phyloP scores from a whole-genome alignment of 1,140 invertebrate species.

The Rhopalosiphum maidis region DNA sequence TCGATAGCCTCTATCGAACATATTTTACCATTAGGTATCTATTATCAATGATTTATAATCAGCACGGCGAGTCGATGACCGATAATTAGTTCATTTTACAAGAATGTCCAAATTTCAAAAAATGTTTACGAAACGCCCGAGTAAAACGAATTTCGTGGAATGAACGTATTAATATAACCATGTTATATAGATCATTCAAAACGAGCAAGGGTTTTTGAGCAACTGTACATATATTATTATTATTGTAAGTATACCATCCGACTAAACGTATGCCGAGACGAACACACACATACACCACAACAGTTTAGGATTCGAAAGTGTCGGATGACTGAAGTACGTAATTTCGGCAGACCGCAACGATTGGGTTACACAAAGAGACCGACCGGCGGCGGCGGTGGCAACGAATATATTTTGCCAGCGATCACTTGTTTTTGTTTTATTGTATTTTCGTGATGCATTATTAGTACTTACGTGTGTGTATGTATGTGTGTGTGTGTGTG shows the following conservation, averaged over 20 bases:
- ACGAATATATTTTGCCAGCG: neutral
- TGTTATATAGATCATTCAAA: neutral
- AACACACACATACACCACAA: constrained; percentile 10
- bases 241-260: neutral
- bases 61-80: neutral
- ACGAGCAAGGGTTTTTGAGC: constrained; percentile 4
- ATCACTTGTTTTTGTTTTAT: constrained; percentile 39
- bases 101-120: neutral
- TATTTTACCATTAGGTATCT: too few species aligned
- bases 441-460: neutral
- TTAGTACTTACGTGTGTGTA: neutral
- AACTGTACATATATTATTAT: constrained; percentile 18
- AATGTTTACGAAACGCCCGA: neutral
- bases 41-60: neutral
- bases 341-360: constrained; percentile 55
- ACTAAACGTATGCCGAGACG: constrained; percentile 10
- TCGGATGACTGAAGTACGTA: constrained; percentile 43
- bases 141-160: neutral
- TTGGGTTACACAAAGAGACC: constrained; percentile 55
- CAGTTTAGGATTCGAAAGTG: constrained; percentile 15
- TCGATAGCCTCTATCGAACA: neutral
- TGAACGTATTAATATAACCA: neutral
- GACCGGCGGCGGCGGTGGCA: constrained; percentile 5
- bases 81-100: neutral
- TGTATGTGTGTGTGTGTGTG: too few species aligned